Evolutionary conservation across 2,113 vertebrate species (phyloP).

Genomic region (Elephantulus edwardii): DNA sequence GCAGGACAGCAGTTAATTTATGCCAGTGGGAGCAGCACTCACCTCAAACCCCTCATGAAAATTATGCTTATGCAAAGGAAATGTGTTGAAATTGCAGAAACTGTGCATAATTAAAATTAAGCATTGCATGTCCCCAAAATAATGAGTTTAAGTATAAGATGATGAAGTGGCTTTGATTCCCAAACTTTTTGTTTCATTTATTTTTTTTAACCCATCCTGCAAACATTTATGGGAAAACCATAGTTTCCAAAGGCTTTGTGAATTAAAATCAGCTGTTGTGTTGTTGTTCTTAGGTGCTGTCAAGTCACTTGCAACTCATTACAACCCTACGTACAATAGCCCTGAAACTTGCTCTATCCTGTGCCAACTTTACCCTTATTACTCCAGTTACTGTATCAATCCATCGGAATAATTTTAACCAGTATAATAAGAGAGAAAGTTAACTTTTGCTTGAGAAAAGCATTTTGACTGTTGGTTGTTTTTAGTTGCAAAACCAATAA

Average conservation of each 20-base stretch:
- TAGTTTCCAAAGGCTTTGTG: slow-evolving; percentile 46
- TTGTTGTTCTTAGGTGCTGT: too few relatives aligned
- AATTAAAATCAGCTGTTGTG: slow-evolving; percentile 49
- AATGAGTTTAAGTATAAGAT: slow-evolving; percentile 8
- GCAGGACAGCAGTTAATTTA: slow-evolving; percentile 65
- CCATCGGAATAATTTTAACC: not conserved
- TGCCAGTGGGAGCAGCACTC: slow-evolving; percentile 43
- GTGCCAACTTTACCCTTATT: too few relatives aligned
- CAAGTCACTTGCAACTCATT: too few relatives aligned
- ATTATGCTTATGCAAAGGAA: slow-evolving; percentile 59
- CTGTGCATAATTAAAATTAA: slow-evolving; percentile 70
- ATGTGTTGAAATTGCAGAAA: slow-evolving; percentile 68
- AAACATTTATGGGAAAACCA: slow-evolving; percentile 67
- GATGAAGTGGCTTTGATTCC: slow-evolving; percentile 59
- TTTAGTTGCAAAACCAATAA: too few relatives aligned
- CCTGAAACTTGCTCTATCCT: too few relatives aligned
- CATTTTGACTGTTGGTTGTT: too few relatives aligned
- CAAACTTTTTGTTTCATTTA: slow-evolving; percentile 41
- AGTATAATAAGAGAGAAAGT: not conserved
- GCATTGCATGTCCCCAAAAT: not conserved
- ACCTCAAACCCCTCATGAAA: slow-evolving; percentile 60
- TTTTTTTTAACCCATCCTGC: slow-evolving; percentile 29
- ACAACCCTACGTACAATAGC: too few relatives aligned
- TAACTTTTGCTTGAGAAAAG: slow-evolving; percentile 6
- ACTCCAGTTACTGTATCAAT: not conserved